Evolutionary conservation across 2,888 invertebrate species (phyloP).

Genomic region (Siphlonurus alternatus): DNA sequence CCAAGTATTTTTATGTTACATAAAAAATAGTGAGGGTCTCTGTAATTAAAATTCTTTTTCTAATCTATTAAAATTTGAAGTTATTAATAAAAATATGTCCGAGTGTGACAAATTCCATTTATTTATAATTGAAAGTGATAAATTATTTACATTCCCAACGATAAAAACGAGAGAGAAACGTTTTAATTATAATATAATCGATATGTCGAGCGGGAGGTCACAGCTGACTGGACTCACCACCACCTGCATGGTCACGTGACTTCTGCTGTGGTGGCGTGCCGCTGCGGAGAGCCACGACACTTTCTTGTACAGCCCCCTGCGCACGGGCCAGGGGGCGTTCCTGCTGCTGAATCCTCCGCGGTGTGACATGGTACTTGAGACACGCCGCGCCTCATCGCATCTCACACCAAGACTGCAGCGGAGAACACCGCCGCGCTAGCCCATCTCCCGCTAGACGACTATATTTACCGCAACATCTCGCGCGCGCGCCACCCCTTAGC

Average conservation of each 20-base stretch:
- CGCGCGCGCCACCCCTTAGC: neutral
- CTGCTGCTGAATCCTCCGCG: neutral
- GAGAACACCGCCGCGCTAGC: neutral
- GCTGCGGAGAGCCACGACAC: neutral
- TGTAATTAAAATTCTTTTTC: no score
- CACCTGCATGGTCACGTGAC: constrained; percentile 3
- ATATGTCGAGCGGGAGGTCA: neutral
- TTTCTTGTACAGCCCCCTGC: constrained; percentile 1
- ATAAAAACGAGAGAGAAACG: no score
- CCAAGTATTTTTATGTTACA: no score
- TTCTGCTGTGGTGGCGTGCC: neutral
- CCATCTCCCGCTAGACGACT: neutral
- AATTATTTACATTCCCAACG: no score
- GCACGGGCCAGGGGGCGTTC: constrained; percentile 1
- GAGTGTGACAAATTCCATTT: no score
- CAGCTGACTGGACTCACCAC: constrained; percentile 3
- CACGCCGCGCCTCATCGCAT: neutral
- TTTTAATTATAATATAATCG: no score
- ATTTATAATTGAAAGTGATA: no score
- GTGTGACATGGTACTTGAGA: neutral
- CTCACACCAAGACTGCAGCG: no score
- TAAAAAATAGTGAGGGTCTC: no score
- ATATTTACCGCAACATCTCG: neutral
- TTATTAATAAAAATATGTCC: no score
- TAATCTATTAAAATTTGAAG: no score